Percentiles rank a stretch among this genome's conserved stretches.
These are phyloP conservation scores for Caenorhabditis drosophilae DNA, from an alignment of 2,888 invertebrate species.

Conservation along the genomic window DNA sequence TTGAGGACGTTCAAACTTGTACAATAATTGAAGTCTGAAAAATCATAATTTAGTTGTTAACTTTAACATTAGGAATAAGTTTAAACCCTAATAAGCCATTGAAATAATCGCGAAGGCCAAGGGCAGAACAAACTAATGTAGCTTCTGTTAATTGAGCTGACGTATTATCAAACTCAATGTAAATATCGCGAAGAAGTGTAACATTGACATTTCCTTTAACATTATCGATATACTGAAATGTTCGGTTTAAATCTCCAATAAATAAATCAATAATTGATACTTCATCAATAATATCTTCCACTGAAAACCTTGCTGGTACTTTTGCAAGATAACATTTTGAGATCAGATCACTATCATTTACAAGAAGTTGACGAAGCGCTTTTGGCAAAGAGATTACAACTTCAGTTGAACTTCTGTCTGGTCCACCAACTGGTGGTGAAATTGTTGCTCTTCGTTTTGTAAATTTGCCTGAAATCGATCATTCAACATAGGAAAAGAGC, in stretches of 20 bases:
- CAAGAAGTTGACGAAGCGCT: conserved; percentile 17
- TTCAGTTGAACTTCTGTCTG: neutral
- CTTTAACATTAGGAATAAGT: neutral
- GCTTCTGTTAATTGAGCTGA: conserved; percentile 1
- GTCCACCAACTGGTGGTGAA: neutral
- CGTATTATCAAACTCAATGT: conserved; percentile 30
- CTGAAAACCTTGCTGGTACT: conserved; percentile 13
- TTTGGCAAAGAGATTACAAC: conserved; percentile 14
- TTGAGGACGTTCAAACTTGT: conserved; percentile 37
- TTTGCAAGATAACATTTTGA: conserved; percentile 6
- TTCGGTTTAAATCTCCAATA: conserved; percentile 1
- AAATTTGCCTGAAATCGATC: no score
- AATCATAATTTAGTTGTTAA: neutral
- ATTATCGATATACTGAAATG: no score
- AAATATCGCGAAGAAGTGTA: conserved; percentile 12
- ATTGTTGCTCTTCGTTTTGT: conserved; percentile 2
- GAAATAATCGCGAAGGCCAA: conserved; percentile 34
- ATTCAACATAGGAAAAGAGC: no score
- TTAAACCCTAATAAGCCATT: conserved; percentile 32
- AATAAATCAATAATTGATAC: conserved; percentile 11
- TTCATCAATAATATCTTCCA: conserved; percentile 25
- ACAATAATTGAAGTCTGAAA: conserved; percentile 39
- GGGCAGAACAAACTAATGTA: conserved; percentile 13
- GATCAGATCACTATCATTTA: conserved; percentile 28
- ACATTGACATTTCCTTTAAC: no score